Conservation (phyloP, 2,113 vertebrate genomes). For the Pionites leucogaster region DNA sequence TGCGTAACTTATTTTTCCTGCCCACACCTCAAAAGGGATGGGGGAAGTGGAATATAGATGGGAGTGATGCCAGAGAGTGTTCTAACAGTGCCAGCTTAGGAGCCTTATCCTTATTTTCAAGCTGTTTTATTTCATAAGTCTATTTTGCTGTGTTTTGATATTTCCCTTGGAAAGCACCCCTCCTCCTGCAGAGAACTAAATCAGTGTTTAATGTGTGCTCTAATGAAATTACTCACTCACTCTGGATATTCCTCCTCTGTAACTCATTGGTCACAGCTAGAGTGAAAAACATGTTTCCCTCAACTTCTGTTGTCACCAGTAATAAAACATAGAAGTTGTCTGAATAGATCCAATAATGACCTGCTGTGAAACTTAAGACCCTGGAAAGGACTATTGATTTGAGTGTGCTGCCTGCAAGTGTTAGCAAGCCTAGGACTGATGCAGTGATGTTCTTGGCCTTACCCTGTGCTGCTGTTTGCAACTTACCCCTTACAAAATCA, state of each 20-base stretch:
- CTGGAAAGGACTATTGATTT: neutral
- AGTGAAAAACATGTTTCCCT: neutral
- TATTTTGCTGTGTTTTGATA: neutral
- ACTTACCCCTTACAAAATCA: neutral
- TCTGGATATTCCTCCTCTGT: neutral
- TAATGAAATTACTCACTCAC: neutral
- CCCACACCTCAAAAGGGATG: fast-evolving
- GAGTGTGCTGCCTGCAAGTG: neutral
- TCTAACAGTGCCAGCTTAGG: neutral
- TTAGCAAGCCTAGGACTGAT: neutral
- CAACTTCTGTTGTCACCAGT: neutral
- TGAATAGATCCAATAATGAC: neutral
- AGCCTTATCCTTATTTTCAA: neutral
- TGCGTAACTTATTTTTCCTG: neutral
- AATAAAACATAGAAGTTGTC: neutral
- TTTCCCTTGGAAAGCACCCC: neutral
- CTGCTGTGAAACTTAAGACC: conserved; percentile 12
- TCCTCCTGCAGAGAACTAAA: neutral
- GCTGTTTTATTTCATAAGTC: neutral
- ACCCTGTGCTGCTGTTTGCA: neutral
- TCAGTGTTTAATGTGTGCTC: neutral
- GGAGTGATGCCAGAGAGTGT: too few species aligned
- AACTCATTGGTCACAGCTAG: conserved; percentile 13
- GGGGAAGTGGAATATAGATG: neutral
- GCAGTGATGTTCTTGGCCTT: neutral